A percentile compares a stretch with the other conserved stretches of the same genome.
Evolutionary conservation across 2,113 vertebrate genomes (phyloP).

Genomic region (Ictalurus furcatus): DNA sequence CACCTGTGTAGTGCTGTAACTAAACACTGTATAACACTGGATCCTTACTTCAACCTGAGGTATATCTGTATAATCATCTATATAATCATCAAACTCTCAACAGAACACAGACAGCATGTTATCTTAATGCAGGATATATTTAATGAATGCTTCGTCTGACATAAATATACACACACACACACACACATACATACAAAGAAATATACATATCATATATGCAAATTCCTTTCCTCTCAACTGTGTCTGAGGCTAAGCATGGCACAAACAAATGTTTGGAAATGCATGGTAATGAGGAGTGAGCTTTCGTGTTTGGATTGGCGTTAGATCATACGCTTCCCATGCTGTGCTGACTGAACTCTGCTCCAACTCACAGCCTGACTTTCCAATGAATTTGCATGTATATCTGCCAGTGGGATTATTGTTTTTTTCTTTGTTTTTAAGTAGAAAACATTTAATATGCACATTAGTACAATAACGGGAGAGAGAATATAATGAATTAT

Average conservation of each 20-base stretch:
- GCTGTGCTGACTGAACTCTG: slow-evolving; percentile 29
- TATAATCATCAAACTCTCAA: neutral
- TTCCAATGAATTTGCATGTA: slow-evolving; percentile 1
- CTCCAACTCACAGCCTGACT: neutral
- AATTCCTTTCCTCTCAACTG: slow-evolving; percentile 48
- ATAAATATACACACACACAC: neutral
- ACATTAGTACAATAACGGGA: neutral
- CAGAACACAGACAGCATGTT: neutral
- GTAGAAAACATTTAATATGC: slow-evolving; percentile 6
- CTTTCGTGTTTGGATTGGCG: slow-evolving; percentile 23
- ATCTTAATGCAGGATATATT: neutral
- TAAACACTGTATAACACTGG: neutral
- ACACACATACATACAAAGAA: neutral
- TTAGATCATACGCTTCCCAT: slow-evolving; percentile 18
- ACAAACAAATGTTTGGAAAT: slow-evolving; percentile 44
- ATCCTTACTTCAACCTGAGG: neutral
- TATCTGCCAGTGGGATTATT: neutral
- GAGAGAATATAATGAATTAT: neutral
- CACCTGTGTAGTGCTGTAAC: neutral
- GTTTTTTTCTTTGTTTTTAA: neutral
- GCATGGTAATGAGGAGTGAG: slow-evolving; percentile 37
- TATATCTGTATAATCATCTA: neutral
- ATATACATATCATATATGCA: slow-evolving; percentile 51
- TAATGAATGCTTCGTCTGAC: neutral
- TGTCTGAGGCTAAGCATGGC: slow-evolving; percentile 30